Percentiles rank a stretch among this genome's conserved stretches.
Conservation (phyloP, 2,113 vertebrate genomes). For the Uropsilus gracilis region DNA sequence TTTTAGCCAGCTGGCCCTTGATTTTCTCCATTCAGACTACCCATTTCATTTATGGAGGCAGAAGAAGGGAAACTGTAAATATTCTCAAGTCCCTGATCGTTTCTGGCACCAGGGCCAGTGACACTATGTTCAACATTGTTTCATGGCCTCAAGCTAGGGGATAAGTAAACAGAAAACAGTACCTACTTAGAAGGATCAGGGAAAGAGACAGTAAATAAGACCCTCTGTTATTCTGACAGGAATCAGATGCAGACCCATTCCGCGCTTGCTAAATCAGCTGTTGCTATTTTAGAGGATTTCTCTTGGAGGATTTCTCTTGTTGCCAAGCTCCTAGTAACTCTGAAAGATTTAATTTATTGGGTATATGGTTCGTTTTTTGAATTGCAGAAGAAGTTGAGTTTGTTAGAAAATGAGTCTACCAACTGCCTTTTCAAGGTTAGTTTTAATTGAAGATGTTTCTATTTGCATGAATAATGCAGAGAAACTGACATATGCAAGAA, state of each 20-base stretch:
- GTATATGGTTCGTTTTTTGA: conserved; percentile 24
- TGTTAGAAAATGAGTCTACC: background rate
- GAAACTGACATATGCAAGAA: conserved; percentile 18
- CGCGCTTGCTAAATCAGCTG: conserved; percentile 67
- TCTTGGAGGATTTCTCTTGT: conserved; percentile 13
- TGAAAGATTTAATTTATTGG: conserved; percentile 33
- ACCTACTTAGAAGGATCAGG: conserved; percentile 42
- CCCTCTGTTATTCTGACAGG: conserved; percentile 53
- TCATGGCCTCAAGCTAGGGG: conserved; percentile 47
- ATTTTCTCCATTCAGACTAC: conserved; percentile 80
- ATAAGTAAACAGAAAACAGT: conserved; percentile 75
- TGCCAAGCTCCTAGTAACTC: conserved; percentile 19
- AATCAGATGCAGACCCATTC: conserved; percentile 53
- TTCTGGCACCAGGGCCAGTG: conserved; percentile 70
- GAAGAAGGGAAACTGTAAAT: conserved; percentile 76
- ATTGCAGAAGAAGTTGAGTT: conserved; percentile 4
- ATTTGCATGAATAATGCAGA: background rate
- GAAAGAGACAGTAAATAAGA: conserved; percentile 61
- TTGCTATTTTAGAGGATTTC: conserved; percentile 43
- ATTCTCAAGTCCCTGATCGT: conserved; percentile 68
- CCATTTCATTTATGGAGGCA: conserved; percentile 80
- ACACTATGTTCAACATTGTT: conserved; percentile 74
- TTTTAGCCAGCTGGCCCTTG: conserved; percentile 82
- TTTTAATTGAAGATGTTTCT: background rate
- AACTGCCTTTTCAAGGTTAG: background rate